These are phyloP conservation scores for Micropterix aruncella DNA, from an alignment of 2,888 invertebrate genomes.

Conservation along the genomic window DNA sequence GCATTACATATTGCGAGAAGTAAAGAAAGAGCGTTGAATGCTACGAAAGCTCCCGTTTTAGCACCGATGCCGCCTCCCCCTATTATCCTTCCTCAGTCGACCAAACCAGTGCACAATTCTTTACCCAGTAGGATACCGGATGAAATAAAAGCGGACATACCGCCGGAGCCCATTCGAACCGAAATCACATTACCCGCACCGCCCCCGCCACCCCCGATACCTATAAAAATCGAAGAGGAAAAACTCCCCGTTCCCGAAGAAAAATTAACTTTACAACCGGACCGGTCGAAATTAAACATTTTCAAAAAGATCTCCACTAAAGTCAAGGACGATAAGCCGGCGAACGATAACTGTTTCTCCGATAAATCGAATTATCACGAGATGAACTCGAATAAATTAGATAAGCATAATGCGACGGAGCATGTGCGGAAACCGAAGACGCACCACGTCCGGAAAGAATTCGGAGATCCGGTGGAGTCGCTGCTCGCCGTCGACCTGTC, in stretches of 20 bases:
- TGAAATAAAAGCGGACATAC: no score
- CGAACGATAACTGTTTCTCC: conserved; percentile 16
- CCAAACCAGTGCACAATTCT: neutral
- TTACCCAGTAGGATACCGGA: no score
- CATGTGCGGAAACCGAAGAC: neutral
- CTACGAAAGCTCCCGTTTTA: conserved; percentile 9
- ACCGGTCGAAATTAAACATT: conserved; percentile 75
- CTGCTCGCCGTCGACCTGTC: conserved; percentile 29
- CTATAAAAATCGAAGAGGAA: neutral
- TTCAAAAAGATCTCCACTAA: conserved; percentile 76
- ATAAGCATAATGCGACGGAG: conserved; percentile 6
- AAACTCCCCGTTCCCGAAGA: conserved; percentile 18
- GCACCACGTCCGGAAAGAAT: conserved; percentile 1
- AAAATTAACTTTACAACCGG: conserved; percentile 65
- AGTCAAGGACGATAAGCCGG: conserved; percentile 48
- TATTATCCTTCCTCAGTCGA: neutral
- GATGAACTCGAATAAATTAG: conserved; percentile 11
- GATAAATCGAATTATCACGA: conserved; percentile 12
- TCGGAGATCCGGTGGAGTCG: conserved; percentile 6
- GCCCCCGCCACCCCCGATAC: neutral
- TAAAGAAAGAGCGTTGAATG: conserved; percentile 4
- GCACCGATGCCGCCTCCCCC: neutral
- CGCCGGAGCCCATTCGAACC: neutral
- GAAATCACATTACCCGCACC: neutral
- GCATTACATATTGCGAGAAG: conserved; percentile 9